A percentile compares a stretch with the other conserved stretches of the same genome.
Conservation (phyloP, 1,140 invertebrate genomes). For the Linepithema humile region DNA sequence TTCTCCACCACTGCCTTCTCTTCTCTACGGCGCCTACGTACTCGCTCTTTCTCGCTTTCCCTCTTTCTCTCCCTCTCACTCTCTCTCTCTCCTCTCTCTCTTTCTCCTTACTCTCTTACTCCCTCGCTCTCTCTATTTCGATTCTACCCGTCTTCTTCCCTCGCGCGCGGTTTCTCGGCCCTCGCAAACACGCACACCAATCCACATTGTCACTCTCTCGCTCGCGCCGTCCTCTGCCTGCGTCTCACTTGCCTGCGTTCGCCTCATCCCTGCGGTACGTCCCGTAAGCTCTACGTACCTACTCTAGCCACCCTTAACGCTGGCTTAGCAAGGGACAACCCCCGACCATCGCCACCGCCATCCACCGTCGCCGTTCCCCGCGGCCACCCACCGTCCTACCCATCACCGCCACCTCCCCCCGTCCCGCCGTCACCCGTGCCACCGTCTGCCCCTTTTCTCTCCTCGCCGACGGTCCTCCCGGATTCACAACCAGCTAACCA, state of each 20-base stretch:
- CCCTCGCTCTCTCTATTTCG: constrained; percentile 63
- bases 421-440: too few species aligned
- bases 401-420: constrained; percentile 17
- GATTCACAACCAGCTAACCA: constrained; percentile 79
- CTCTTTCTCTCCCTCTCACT: constrained; percentile 56
- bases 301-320: constrained; percentile 82
- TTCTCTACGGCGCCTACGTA: constrained; percentile 64
- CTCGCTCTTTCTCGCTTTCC: constrained; percentile 43
- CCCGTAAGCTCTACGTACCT: constrained; percentile 74
- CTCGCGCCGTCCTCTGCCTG: constrained; percentile 54
- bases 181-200: constrained; percentile 60
- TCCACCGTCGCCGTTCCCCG: constrained; percentile 44
- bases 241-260: constrained; percentile 57
- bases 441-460: constrained; percentile 63
- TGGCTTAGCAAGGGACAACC: constrained; percentile 80
- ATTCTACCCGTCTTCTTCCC: constrained; percentile 43
- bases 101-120: constrained; percentile 19
- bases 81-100: constrained; percentile 63
- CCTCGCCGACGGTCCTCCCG: constrained; percentile 66
- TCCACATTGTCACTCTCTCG: constrained; percentile 66
- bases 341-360: constrained; percentile 64
- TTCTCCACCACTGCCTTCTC: constrained; percentile 71
- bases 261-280: constrained; percentile 63
- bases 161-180: constrained; percentile 52
- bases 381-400: constrained; percentile 35